phyloP scores from a whole-genome alignment of 2,113 vertebrate species.

The Psilopsiagon aurifrons region DNA sequence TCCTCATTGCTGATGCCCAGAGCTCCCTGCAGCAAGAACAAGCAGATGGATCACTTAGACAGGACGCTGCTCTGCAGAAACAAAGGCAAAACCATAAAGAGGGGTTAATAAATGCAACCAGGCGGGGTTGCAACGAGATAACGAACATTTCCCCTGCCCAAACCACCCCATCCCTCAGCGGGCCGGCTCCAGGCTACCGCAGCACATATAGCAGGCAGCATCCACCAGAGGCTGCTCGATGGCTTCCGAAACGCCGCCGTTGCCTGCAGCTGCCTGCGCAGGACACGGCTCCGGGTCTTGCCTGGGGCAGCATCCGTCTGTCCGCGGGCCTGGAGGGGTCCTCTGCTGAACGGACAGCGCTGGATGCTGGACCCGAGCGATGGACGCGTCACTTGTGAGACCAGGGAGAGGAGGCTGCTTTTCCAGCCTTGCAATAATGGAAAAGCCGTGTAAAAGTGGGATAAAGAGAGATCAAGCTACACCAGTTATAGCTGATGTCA shows the following conservation, averaged over 20 bases:
- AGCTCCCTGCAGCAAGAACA: neutral
- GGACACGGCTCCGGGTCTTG: neutral
- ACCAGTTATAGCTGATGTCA: neutral
- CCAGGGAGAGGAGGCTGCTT: neutral
- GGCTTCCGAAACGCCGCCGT: neutral
- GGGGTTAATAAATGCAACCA: rapidly evolving
- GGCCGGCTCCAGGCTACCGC: neutral
- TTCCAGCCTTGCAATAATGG: neutral
- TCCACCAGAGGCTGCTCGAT: conserved; percentile 63
- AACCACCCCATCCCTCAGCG: neutral
- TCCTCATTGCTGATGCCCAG: neutral
- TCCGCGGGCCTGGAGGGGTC: rapidly evolving
- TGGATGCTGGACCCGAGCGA: neutral
- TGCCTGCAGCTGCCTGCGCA: neutral
- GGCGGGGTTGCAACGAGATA: neutral
- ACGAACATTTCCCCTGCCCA: rapidly evolving
- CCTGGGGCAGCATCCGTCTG: rapidly evolving
- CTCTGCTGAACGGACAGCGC: rapidly evolving
- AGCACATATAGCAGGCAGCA: neutral
- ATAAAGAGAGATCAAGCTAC: neutral
- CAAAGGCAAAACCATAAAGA: neutral
- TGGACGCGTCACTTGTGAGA: neutral
- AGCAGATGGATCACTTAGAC: rapidly evolving
- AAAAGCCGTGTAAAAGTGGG: neutral
- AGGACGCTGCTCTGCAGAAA: neutral